These are phyloP conservation scores for Heliconius ismenius DNA, from an alignment of 2,888 invertebrate species.

Conservation along the genomic window DNA sequence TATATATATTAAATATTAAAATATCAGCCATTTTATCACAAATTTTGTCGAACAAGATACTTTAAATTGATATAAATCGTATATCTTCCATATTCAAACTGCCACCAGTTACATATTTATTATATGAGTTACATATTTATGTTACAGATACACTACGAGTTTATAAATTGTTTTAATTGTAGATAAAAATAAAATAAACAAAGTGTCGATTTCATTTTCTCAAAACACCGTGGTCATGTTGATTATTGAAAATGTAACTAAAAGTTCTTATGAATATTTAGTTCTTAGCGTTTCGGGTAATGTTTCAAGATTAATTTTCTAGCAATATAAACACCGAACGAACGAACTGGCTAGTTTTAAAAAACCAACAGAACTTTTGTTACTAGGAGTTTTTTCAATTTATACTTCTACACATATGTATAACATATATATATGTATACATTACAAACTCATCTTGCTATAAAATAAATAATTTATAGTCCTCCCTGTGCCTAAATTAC, in stretches of 20 bases:
- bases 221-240: neutral
- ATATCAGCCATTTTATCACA: too few species aligned
- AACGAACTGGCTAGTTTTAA: neutral
- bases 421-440: neutral
- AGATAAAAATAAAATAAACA: neutral
- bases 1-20: too few species aligned
- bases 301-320: constrained; percentile 2
- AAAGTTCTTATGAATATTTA: constrained; percentile 5
- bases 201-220: neutral
- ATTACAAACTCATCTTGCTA: neutral
- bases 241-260: neutral
- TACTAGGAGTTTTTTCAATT: neutral
- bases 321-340: neutral
- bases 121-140: too few species aligned
- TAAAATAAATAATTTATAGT: neutral
- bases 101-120: too few species aligned
- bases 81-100: too few species aligned
- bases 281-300: neutral
- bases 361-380: neutral
- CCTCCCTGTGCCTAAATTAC: neutral
- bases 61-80: too few species aligned
- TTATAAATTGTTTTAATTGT: neutral
- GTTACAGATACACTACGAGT: neutral
- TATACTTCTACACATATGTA: neutral
- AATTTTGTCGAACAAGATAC: too few species aligned